Evolutionary conservation across 2,797 vertebrate genomes (phyloP).

Genomic region (Spea hammondii): DNA sequence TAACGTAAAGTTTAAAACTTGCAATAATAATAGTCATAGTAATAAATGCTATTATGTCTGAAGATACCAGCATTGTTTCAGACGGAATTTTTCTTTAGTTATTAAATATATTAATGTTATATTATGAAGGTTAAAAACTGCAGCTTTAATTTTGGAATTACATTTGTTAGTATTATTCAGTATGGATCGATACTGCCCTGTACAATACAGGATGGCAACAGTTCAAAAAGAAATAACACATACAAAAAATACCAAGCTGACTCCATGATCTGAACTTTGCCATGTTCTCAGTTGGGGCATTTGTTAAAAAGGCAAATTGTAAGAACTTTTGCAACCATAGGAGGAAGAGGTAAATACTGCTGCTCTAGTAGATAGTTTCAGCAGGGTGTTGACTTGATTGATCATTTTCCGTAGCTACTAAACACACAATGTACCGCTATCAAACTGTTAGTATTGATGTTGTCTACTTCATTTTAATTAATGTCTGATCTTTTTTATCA

Average conservation of each 20-base stretch:
- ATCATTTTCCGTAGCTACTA: constrained; percentile 17
- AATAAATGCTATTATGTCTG: no score
- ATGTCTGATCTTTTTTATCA: constrained; percentile 13
- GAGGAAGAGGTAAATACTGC: constrained; percentile 30
- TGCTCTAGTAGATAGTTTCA: constrained; percentile 33
- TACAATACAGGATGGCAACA: neutral
- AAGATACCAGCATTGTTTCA: no score
- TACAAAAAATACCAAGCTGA: neutral
- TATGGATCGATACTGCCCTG: neutral
- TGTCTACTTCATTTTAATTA: constrained; percentile 31
- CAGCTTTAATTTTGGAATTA: no score
- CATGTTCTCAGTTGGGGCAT: constrained; percentile 18
- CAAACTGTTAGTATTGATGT: constrained; percentile 37
- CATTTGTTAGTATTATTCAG: neutral
- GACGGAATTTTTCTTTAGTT: no score
- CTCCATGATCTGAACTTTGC: constrained; percentile 4
- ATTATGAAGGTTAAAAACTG: no score
- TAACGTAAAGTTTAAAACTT: no score
- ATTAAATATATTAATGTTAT: no score
- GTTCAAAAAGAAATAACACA: neutral
- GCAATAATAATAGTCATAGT: no score
- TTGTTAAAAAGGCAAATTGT: constrained; percentile 30
- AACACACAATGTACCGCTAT: constrained; percentile 39
- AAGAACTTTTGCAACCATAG: constrained; percentile 2
- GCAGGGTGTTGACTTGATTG: constrained; percentile 34